Conservation (phyloP, 2,888 invertebrate species). For the Colletes collaris region DNA sequence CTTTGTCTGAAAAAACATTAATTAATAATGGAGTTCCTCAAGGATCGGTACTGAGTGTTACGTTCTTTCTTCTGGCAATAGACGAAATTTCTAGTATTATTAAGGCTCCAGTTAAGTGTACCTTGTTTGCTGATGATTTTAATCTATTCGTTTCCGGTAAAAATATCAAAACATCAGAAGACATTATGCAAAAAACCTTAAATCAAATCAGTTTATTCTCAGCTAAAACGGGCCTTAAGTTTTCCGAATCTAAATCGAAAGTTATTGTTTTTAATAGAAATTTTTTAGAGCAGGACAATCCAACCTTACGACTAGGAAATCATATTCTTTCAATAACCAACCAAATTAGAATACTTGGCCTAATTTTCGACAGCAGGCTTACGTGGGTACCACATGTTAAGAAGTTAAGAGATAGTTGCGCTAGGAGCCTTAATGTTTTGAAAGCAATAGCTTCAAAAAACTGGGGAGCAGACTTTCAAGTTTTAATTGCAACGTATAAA, state of each 20-base stretch:
- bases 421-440: background rate
- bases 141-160: background rate
- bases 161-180: background rate
- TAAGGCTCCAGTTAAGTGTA: background rate
- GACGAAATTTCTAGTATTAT: background rate
- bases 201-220: background rate
- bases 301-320: background rate
- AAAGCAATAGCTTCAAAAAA: background rate
- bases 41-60: slow-evolving; percentile 1
- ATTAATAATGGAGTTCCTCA: background rate
- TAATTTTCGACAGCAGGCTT: background rate
- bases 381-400: background rate
- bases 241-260: slow-evolving; percentile 1
- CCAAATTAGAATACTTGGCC: background rate
- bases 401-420: background rate
- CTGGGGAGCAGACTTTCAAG: background rate
- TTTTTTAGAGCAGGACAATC: too few relatives aligned
- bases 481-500: background rate
- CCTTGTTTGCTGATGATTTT: background rate
- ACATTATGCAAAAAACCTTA: background rate
- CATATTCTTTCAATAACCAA: background rate
- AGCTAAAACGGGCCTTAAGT: background rate
- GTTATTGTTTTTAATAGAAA: background rate
- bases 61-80: background rate
- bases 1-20: background rate